Conservation (phyloP, 2,113 vertebrate genomes). For the Phylloscopus whistleri region DNA sequence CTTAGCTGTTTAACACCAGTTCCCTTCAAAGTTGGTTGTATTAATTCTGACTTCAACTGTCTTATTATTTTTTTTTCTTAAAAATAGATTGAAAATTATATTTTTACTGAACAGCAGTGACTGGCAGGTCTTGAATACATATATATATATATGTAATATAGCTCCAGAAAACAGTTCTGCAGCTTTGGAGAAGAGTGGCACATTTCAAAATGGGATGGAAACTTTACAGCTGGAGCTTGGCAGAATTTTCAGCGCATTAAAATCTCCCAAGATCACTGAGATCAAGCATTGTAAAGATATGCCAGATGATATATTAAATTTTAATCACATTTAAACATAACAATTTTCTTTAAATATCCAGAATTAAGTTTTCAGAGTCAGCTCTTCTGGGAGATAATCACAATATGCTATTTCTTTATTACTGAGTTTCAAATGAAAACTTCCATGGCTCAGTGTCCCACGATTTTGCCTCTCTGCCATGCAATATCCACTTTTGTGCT, state of each 20-base stretch:
- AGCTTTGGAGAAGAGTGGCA: not conserved
- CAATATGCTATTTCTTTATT: not conserved
- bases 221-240: constrained; percentile 28
- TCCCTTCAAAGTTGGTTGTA: not conserved
- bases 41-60: not conserved
- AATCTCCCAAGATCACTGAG: not conserved
- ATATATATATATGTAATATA: not conserved
- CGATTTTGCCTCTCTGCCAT: not conserved
- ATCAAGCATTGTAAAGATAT: constrained; percentile 11
- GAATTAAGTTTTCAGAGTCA: not conserved
- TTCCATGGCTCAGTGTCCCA: not conserved
- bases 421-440: not conserved
- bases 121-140: not conserved
- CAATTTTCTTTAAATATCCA: not conserved
- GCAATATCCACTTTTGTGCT: not conserved
- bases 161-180: not conserved
- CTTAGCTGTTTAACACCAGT: not conserved
- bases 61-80: not conserved
- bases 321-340: not conserved
- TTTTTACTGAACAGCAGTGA: not conserved
- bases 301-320: constrained; percentile 39
- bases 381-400: not conserved
- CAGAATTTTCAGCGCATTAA: not conserved
- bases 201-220: not conserved
- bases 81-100: fast-evolving